These are phyloP conservation scores for Propithecus coquereli DNA, from an alignment of 2,113 vertebrate genomes.

Conservation along the genomic window DNA sequence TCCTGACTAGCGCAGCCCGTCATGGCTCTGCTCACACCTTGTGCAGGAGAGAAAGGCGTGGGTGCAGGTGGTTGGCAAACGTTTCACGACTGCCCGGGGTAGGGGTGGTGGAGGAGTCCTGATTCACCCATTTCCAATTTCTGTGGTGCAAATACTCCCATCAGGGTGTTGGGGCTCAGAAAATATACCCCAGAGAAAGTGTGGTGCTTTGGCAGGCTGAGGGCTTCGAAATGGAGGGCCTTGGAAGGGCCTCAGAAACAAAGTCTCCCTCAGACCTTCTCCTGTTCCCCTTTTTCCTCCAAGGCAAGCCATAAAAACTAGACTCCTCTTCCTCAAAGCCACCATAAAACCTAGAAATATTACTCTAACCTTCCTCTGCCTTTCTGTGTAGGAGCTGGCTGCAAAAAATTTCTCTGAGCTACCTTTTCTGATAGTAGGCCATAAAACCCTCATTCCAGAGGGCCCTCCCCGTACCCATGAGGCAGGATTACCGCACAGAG, in stretches of 20 bases:
- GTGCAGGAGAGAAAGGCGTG: neutral
- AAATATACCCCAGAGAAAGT: neutral
- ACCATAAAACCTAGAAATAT: neutral
- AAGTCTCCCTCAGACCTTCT: neutral
- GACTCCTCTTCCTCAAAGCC: neutral
- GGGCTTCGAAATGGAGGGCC: neutral
- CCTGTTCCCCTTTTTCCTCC: neutral
- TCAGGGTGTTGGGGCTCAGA: neutral
- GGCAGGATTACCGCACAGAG: neutral
- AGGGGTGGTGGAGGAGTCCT: fast-evolving
- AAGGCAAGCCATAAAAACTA: neutral
- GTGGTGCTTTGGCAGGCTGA: neutral
- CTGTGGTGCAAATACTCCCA: neutral
- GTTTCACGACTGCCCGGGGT: neutral
- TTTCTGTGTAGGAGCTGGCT: neutral
- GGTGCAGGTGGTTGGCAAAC: neutral
- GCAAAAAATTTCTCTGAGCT: neutral
- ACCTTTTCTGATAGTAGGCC: neutral
- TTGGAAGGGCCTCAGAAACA: neutral
- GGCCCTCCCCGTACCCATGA: neutral
- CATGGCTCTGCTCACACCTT: neutral
- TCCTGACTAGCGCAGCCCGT: neutral
- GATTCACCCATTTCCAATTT: neutral
- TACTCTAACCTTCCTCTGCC: neutral
- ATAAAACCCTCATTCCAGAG: neutral